phyloP scores from a whole-genome alignment of 1,140 invertebrate species.

The Drosophila nigromelanica region DNA sequence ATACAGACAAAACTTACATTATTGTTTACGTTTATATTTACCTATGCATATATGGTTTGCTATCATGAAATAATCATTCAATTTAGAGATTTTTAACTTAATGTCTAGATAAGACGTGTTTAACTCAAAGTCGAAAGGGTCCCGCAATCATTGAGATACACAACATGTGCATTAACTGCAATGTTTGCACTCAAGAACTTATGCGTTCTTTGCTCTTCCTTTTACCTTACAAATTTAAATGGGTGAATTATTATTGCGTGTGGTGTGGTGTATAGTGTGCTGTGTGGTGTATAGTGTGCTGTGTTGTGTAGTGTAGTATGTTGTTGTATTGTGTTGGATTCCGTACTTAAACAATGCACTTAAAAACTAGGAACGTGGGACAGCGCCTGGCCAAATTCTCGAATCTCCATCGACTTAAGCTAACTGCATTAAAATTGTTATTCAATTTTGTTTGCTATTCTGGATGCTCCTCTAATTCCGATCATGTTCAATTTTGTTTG shows the following conservation, averaged over 20 bases:
- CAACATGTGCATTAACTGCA: not conserved
- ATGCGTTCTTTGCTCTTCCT: not conserved
- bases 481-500: constrained; percentile 2
- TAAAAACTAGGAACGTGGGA: constrained; percentile 8
- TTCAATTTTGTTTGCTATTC: constrained; percentile 11
- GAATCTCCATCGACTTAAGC: not conserved
- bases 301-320: no score
- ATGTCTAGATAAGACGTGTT: not conserved
- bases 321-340: not conserved
- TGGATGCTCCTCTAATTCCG: not conserved
- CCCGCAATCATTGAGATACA: constrained; percentile 11
- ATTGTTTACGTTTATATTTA: not conserved
- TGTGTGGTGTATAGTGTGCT: no score
- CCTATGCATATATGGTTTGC: not conserved
- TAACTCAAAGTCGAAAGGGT: constrained; percentile 7
- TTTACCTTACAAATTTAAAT: constrained; percentile 1
- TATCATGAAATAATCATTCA: not conserved
- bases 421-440: constrained; percentile 6
- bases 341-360: not conserved
- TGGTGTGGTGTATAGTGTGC: not conserved
- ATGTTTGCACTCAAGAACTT: constrained; percentile 8
- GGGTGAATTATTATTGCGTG: not conserved
- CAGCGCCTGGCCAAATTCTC: not conserved
- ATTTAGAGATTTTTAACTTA: constrained; percentile 8
- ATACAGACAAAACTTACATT: not conserved